Base-by-base conservation (phyloP, 2,888 invertebrate species). In the Erebia palarica region DNA sequence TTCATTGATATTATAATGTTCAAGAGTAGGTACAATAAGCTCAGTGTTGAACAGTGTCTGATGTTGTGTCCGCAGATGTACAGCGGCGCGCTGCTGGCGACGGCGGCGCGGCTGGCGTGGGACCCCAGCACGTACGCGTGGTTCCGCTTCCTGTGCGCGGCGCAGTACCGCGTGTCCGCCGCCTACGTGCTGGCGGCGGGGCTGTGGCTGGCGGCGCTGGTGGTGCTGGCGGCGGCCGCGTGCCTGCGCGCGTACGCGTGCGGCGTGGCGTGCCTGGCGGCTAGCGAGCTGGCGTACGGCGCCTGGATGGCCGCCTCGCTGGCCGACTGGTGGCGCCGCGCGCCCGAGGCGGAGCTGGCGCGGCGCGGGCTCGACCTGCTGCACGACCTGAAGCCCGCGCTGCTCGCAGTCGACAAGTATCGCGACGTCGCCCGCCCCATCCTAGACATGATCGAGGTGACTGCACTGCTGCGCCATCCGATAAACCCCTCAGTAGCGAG, bases 61-160 rank as follows among this genome's bases (percentile, higher is more conserved):
- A n/a, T n/a, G 3, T 4, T 3, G 18, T 13, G 74, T 77, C 77
- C 74, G 0, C 88, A 93, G 92, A 92, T 92, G 92, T 93, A 91
- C 89, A 87, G 87, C 82, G 92, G 92, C 78, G 92, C 92, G 80
- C 85, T 93, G 86, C 88, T 93, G 84, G 88, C 91, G 81, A 93
- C 92, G 80, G 91, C 92, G 82, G 92, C 92, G 84, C 90, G 92
- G 80, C 89, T 92, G 79, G 89, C 91, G 78, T 92, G 92, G 92
- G 92, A 92, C 86, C 92, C 92, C 72, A 90, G 90, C 88, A 92
- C 92, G 51, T 92, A 92, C 89, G 81, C 91, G 79, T 92, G 92
- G 92, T 91, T 92, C 87, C 86, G 92, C 53, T 92, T 88, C 88
- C 85, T 92, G 85, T 91, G 91, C 84, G 88, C 77, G 77, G 84